Percentiles rank a stretch among this genome's conserved stretches.
phyloP scores from a whole-genome alignment of 2,888 invertebrate species.

The Drosophila meridiana region DNA sequence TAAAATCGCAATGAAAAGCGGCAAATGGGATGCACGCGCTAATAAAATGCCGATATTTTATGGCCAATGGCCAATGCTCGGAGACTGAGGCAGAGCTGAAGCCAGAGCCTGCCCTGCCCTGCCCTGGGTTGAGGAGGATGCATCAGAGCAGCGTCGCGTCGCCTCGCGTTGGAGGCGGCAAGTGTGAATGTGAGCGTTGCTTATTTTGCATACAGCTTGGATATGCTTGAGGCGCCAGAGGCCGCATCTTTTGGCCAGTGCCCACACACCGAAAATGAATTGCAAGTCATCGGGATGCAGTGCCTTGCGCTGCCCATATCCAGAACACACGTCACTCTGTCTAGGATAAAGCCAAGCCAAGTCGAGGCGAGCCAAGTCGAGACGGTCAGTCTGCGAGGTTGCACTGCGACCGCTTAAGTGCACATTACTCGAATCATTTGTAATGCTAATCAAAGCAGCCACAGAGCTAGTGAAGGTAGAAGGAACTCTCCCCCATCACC shows the following conservation, averaged over 20 bases:
- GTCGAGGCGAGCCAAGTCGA: constrained; percentile 2
- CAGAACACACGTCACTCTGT: constrained; percentile 81
- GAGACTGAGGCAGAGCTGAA: background rate
- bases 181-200: constrained; percentile 69
- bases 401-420: constrained; percentile 76
- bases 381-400: constrained; percentile 25
- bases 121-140: constrained; percentile 15
- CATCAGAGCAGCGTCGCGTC: constrained; percentile 27
- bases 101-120: background rate
- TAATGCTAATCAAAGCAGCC: constrained; percentile 78
- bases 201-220: constrained; percentile 58
- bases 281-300: constrained; percentile 73
- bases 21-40: constrained; percentile 81
- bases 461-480: constrained; percentile 6
- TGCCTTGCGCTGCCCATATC: constrained; percentile 64
- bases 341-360: constrained; percentile 69
- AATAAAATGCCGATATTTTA: constrained; percentile 82
- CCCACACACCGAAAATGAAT: constrained; percentile 79
- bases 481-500: background rate
- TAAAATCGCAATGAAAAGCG: constrained; percentile 82
- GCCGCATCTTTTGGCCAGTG: constrained; percentile 43
- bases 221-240: constrained; percentile 38
- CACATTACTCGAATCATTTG: constrained; percentile 80
- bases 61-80: constrained; percentile 51
- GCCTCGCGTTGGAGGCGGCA: constrained; percentile 59